Conservation (phyloP, 2,888 invertebrate species). For the Gymnoscelis rufifasciata region DNA sequence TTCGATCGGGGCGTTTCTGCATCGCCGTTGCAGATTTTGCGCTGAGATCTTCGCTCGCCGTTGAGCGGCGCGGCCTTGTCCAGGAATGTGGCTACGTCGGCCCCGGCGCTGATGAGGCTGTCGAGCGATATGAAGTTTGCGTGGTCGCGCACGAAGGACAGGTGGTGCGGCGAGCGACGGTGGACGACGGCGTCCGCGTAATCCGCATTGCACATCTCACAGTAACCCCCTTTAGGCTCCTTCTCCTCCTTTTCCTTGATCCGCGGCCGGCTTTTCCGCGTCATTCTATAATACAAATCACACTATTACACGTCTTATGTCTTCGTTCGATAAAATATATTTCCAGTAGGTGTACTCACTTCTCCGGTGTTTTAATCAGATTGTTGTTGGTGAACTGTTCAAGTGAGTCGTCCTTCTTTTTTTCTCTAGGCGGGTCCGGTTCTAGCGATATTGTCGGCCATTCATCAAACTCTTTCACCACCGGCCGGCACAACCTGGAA, state of each 20-base stretch:
- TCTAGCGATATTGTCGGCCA: slow-evolving; percentile 80
- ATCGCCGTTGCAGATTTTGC: slow-evolving; percentile 66
- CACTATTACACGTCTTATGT: slow-evolving; percentile 24
- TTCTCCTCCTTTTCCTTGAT: slow-evolving; percentile 67
- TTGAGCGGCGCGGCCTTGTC: slow-evolving; percentile 74
- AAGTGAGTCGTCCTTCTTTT: slow-evolving; percentile 50
- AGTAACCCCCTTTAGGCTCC: slow-evolving; percentile 81
- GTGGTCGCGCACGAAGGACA: slow-evolving; percentile 85
- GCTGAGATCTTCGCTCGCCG: slow-evolving; percentile 58
- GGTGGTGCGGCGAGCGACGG: slow-evolving; percentile 85
- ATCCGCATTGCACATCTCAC: slow-evolving; percentile 88
- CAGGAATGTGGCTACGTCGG: slow-evolving; percentile 84
- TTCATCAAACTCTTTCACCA: slow-evolving; percentile 81
- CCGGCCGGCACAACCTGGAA: slow-evolving; percentile 79
- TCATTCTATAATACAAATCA: slow-evolving; percentile 67
- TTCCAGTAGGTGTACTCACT: slow-evolving; percentile 44
- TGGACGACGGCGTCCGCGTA: slow-evolving; percentile 85
- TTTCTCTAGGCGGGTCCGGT: slow-evolving; percentile 60
- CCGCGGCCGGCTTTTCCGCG: slow-evolving; percentile 70
- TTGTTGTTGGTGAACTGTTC: slow-evolving; percentile 42
- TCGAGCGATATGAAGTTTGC: slow-evolving; percentile 87
- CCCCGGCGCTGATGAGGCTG: slow-evolving; percentile 82
- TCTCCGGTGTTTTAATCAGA: slow-evolving; percentile 36
- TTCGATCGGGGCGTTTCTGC: slow-evolving; percentile 42
- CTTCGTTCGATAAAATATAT: slow-evolving; percentile 9